phyloP scores from a whole-genome alignment of 2,113 vertebrate genomes.

The Limnothrissa miodon region DNA sequence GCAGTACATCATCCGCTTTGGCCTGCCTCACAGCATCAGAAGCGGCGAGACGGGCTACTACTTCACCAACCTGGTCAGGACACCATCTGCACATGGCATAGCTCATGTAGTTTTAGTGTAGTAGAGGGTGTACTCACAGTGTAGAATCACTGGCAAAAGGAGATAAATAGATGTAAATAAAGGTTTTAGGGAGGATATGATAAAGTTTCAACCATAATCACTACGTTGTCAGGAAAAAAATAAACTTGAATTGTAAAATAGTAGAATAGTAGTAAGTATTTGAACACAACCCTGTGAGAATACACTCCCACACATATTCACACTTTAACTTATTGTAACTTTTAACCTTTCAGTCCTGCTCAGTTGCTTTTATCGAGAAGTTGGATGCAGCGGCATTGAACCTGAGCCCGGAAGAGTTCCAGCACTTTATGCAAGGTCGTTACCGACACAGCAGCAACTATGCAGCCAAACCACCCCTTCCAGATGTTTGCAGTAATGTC shows the following conservation, averaged over 20 bases:
- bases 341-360: conserved; percentile 66
- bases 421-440: conserved; percentile 67
- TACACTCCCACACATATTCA: background rate
- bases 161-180: no score
- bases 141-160: background rate
- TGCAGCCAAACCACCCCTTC: background rate
- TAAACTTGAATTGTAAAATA: no score
- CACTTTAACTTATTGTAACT: background rate
- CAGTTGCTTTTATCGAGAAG: conserved; percentile 76
- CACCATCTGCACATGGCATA: background rate
- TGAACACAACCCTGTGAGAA: background rate
- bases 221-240: no score
- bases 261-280: no score
- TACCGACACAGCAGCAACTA: background rate
- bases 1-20: conserved; percentile 77
- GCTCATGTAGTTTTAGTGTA: no score
- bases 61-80: conserved; percentile 76
- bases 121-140: background rate
- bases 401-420: conserved; percentile 72
- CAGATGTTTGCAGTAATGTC: background rate
- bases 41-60: conserved; percentile 77
- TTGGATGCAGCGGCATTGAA: conserved; percentile 72
- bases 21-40: conserved; percentile 76
- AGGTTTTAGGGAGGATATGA: no score
- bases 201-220: no score